Evolutionary conservation across 2,797 vertebrate genomes (phyloP), one percentile per base, ranked within the genome.

Genomic region (Myotis planiceps): DNA sequence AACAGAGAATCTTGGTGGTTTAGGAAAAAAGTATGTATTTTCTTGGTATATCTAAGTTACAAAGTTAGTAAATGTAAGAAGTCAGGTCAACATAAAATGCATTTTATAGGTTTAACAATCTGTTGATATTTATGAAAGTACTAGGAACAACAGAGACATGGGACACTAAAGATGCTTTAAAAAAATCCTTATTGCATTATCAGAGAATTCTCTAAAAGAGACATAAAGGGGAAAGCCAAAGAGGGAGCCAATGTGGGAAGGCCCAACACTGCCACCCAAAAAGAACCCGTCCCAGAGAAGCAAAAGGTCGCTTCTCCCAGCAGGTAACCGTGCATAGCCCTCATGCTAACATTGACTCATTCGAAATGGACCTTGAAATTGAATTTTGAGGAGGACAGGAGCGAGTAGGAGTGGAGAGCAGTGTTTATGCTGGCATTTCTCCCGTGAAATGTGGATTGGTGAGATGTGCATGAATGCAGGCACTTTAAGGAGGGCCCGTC

Each of bases 261-360:
- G 12, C 18, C 4, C 0, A 1, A 21, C 25, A 49, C 7, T 53
- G 7, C 8, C 15, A 75, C 47, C 21, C 8, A 23, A 12, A 68
- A 68, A 14, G 18, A 47, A 75, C 2, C n/a, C 9, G 32, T 23
- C 72, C 34, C 49, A 9, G 7, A 32, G 72, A 74, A 53, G 2
- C 4, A 9, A 9, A 66, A 1, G 2, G 42, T 23, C 0, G 19
- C 21, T 51, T 78, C 2, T 58, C 4, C 10, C 16, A 53, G 2
- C 3, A 47, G 5, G 34, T 23, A 75, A 27, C 14, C 3, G 8
- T 32, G 0, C 37, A 16, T 7, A 79, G 3, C 9, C 3, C 2
- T 39, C 14, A 58, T 42, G 25, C 0, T 55, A 49, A 42, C 27
- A 34, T 3, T 13, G 9, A 27, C n/a, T 72, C 37, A 16, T 74